These are phyloP conservation scores for Caenorhabditis sp. DNA, from an alignment of 2,888 invertebrate genomes.

Conservation along the genomic window DNA sequence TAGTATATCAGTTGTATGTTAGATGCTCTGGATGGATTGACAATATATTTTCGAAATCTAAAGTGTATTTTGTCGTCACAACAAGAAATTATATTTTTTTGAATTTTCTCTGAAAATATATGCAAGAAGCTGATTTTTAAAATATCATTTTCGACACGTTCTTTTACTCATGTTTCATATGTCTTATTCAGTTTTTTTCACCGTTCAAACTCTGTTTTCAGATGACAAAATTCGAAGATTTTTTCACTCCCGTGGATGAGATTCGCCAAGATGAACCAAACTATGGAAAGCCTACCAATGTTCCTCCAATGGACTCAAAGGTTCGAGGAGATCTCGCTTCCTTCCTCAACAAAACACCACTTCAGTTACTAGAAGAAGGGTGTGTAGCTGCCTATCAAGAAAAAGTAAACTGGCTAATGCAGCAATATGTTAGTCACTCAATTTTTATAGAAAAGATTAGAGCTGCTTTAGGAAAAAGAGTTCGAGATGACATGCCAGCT, in stretches of 20 bases:
- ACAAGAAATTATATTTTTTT: too few relatives aligned
- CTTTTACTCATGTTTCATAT: too few relatives aligned
- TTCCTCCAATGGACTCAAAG: not conserved
- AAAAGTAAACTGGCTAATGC: constrained; percentile 4
- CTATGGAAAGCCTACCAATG: not conserved
- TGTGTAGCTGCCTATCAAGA: constrained; percentile 19
- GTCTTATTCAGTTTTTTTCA: too few relatives aligned
- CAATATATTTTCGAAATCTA: too few relatives aligned
- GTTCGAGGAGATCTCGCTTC: not conserved
- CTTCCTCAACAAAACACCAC: constrained; percentile 29
- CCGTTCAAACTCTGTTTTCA: too few relatives aligned
- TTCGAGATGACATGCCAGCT: constrained; percentile 28
- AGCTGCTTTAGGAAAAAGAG: constrained; percentile 5
- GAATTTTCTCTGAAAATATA: too few relatives aligned
- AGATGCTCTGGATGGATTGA: too few relatives aligned
- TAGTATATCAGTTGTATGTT: too few relatives aligned
- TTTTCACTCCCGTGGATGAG: constrained; percentile 24
- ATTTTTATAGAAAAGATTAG: not conserved
- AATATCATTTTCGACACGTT: too few relatives aligned
- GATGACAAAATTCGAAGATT: not conserved
- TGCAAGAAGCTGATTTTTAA: too few relatives aligned
- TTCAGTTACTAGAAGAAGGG: constrained; percentile 43
- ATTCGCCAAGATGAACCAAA: constrained; percentile 11
- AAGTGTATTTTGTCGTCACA: too few relatives aligned
- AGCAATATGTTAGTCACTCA: not conserved